Evolutionary conservation across 2,888 invertebrate genomes (phyloP).

Genomic region (Pseudolycoriella hygida): DNA sequence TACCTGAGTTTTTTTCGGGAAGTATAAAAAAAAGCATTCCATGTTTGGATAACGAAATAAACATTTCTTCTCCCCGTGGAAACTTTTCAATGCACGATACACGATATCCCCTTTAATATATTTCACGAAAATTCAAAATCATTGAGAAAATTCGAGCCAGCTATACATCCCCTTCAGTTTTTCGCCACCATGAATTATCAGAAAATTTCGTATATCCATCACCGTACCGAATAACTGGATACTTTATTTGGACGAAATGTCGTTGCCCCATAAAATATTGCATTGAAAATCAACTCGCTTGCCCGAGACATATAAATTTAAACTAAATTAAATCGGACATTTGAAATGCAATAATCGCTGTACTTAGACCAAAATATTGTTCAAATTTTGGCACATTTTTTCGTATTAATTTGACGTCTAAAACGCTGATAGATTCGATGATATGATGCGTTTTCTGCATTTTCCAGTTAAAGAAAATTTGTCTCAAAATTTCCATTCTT

Average conservation of each 20-base stretch:
- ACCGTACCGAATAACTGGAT: conserved; percentile 6
- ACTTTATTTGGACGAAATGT: conserved; percentile 12
- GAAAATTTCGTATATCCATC: conserved; percentile 7
- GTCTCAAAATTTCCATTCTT: conserved; percentile 9
- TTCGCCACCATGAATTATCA: conserved; percentile 8
- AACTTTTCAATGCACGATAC: background rate
- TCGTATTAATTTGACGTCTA: conserved; percentile 4
- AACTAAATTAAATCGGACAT: background rate
- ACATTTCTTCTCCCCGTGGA: background rate
- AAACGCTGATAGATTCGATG: background rate
- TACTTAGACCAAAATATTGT: background rate
- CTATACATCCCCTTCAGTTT: conserved; percentile 12
- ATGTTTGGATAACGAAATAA: no score
- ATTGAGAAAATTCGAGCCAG: conserved; percentile 12
- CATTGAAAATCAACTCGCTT: conserved; percentile 8
- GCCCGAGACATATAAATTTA: conserved; percentile 8
- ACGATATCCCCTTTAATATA: background rate
- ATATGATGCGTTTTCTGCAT: conserved; percentile 6
- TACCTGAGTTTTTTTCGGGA: no score
- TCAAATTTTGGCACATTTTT: background rate
- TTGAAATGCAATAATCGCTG: conserved; percentile 4
- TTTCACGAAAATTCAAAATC: conserved; percentile 11
- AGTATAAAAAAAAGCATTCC: no score
- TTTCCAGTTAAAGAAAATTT: conserved; percentile 7
- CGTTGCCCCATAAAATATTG: conserved; percentile 12